Base-by-base conservation (phyloP, 1,140 invertebrate genomes). In the Bombus sibiricus region DNA sequence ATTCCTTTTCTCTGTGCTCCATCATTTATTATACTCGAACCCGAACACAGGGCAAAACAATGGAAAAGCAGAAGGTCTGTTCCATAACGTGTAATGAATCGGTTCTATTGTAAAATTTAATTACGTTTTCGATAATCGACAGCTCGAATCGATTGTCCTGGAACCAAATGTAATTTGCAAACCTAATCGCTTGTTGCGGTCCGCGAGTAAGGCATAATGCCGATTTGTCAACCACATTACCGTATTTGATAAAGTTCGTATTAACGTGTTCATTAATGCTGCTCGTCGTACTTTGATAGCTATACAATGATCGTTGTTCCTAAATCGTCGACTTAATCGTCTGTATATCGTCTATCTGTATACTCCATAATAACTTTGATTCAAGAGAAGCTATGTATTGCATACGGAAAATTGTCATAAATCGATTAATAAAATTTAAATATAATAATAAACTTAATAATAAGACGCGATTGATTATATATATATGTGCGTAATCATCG, bases 201-300 rank as follows among this genome's bases (percentile, higher is more conserved):
- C 28, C 76, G n/a, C 80, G 86, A 81, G 89, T 88, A 88, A 90
- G 86, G 80, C 84, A 90, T 86, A 90, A 90, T 90, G 79, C 72
- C 80, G 66, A 86, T 90, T 90, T 90, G 88, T 80, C 86, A 85
- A 89, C 64, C 81, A 66, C 81, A 86, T 90, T 87, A 84, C 89
- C 74, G 85, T 80, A 76, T 89, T 89, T 89, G 88, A 89, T 89
- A 89, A 86, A 89, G 88, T 89, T 89, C 84, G 85, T 81, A 85
- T 89, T 89, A 89, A 89, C 75, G 79, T 86, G 87, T 81, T 77
- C 84, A 86, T 89, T 89, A 89, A 81, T 83, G 76, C 71, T 69
- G 71, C 34, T 71, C 84, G 37, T 37, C 47, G 66, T 57, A 47
- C 62, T 37, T 28, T 18, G 73, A 25, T 57, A 43, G 8, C 12